These are phyloP conservation scores for Tortricodes alternella DNA, from an alignment of 2,888 invertebrate genomes.

Conservation along the genomic window DNA sequence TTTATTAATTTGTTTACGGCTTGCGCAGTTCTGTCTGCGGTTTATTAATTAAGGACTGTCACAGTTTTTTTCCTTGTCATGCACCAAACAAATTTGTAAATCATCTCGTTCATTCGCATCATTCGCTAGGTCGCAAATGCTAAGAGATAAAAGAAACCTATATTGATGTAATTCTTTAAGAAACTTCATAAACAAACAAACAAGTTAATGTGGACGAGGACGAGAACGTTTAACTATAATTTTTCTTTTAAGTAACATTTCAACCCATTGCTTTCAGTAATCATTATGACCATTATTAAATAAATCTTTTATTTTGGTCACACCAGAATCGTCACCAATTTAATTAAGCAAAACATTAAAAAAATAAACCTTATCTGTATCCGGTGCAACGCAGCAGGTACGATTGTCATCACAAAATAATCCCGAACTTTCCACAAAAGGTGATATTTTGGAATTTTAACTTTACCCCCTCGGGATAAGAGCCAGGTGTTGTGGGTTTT, in stretches of 20 bases:
- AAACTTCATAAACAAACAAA: no score
- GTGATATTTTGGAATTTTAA: constrained; percentile 36
- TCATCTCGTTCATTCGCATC: no score
- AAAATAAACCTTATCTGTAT: constrained; percentile 49
- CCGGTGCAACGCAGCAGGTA: constrained; percentile 52
- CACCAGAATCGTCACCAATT: constrained; percentile 20
- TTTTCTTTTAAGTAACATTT: no score
- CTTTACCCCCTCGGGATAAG: constrained; percentile 40
- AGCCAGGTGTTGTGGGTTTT: constrained; percentile 34
- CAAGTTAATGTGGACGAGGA: no score
- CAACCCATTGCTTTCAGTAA: background rate
- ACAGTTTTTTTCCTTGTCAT: no score
- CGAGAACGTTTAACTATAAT: no score
- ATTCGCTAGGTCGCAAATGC: no score
- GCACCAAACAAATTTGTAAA: no score
- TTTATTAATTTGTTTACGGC: constrained; percentile 1
- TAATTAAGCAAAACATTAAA: constrained; percentile 27
- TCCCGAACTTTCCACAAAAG: background rate
- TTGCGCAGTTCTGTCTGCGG: background rate
- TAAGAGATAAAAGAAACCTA: no score
- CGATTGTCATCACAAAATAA: constrained; percentile 39
- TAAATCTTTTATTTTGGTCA: constrained; percentile 47
- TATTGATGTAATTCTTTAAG: no score
- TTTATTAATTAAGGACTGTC: background rate
- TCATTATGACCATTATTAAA: constrained; percentile 27